A percentile compares a stretch with the other conserved stretches of the same genome.
phyloP scores from a whole-genome alignment of 2,113 vertebrate species.

The Tichodroma muraria region DNA sequence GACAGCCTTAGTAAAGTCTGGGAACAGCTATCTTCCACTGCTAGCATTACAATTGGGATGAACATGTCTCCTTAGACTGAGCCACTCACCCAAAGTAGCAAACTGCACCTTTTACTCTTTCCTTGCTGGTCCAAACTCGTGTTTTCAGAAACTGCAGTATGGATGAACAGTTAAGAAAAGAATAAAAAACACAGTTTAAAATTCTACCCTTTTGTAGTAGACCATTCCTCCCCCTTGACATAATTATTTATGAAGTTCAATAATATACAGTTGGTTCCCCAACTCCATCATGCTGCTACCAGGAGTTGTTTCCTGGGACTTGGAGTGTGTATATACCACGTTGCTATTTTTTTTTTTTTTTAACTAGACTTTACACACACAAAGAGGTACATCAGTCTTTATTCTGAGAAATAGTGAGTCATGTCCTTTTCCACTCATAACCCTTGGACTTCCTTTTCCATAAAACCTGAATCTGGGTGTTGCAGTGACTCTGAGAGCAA shows the following conservation, averaged over 20 bases:
- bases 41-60: not conserved
- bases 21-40: not conserved
- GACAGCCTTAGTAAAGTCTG: not conserved
- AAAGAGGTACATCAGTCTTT: not conserved
- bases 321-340: not conserved
- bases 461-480: not conserved
- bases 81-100: not conserved
- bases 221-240: not conserved
- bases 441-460: not conserved
- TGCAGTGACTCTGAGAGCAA: not conserved
- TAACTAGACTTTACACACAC: not conserved
- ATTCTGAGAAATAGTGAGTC: not conserved
- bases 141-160: not conserved
- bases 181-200: not conserved
- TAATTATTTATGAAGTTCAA: not conserved
- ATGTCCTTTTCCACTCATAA: not conserved
- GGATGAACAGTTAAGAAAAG: not conserved
- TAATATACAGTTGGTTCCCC: not conserved
- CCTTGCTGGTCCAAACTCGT: not conserved
- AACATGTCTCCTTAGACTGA: rapidly evolving
- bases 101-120: not conserved
- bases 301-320: not conserved
- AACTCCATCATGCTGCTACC: not conserved
- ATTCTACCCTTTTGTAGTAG: not conserved
- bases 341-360: not conserved